phyloP scores from a whole-genome alignment of 2,888 invertebrate species.

The Drosophila pseudotakahashii region DNA sequence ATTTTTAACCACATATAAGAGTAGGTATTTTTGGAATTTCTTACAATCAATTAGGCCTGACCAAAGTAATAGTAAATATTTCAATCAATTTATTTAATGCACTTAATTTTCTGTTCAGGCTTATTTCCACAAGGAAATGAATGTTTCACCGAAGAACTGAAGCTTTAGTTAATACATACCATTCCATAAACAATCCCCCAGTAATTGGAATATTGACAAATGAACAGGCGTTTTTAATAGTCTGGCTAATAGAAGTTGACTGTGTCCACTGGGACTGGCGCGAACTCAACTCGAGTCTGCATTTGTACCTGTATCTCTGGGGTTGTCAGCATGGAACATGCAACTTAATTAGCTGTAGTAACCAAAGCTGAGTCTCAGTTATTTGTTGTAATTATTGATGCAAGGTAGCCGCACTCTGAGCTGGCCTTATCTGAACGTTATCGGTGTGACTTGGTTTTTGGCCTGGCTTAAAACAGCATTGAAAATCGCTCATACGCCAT shows the following conservation, averaged over 20 bases:
- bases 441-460: constrained; percentile 22
- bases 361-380: neutral
- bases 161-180: constrained; percentile 2
- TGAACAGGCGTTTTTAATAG: constrained; percentile 39
- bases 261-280: constrained; percentile 29
- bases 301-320: constrained; percentile 34
- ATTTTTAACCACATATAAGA: neutral
- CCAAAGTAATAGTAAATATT: constrained; percentile 20
- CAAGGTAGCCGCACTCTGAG: constrained; percentile 14
- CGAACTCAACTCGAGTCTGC: constrained; percentile 6
- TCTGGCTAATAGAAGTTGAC: constrained; percentile 37
- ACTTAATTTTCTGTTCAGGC: no score
- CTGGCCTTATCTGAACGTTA: constrained; percentile 35
- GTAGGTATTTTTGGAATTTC: neutral
- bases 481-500: constrained; percentile 57
- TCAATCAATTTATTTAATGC: constrained; percentile 12
- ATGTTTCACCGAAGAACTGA: constrained; percentile 7
- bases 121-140: constrained; percentile 22
- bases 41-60: neutral
- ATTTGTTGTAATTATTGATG: constrained; percentile 9
- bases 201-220: constrained; percentile 27
- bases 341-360: constrained; percentile 42
- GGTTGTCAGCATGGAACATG: constrained; percentile 42
- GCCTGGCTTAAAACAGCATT: constrained; percentile 35
- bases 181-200: constrained; percentile 14